A percentile compares a stretch with the other conserved stretches of the same genome.
Conservation (phyloP, 2,888 invertebrate genomes). For the Clunio marinus region DNA sequence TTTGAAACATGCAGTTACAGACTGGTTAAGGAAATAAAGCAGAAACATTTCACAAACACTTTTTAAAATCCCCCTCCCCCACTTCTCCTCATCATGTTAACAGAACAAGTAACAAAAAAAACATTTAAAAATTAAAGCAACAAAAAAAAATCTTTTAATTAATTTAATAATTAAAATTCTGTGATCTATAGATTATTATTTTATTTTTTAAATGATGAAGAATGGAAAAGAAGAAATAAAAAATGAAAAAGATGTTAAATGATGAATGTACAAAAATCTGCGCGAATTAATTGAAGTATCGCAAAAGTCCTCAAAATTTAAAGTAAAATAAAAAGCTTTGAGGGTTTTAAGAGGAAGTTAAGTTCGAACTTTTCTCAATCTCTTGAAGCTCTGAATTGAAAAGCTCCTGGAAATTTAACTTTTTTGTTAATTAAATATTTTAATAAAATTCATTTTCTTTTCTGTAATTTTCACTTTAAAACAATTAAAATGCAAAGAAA, state of each 20-base stretch:
- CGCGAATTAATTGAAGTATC: not conserved
- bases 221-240: slow-evolving; percentile 16
- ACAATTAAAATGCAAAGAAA: too few relatives aligned
- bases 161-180: slow-evolving; percentile 37
- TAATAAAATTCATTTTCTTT: too few relatives aligned
- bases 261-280: slow-evolving; percentile 14
- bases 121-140: not conserved
- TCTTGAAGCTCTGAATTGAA: not conserved
- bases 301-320: too few relatives aligned
- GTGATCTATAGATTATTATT: slow-evolving; percentile 39
- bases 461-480: too few relatives aligned
- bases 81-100: not conserved
- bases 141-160: slow-evolving; percentile 28
- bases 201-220: slow-evolving; percentile 33
- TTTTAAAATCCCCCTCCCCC: not conserved
- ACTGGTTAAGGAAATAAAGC: not conserved
- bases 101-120: not conserved
- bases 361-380: not conserved
- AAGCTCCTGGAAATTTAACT: not conserved
- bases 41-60: not conserved
- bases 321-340: too few relatives aligned
- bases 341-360: too few relatives aligned
- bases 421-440: too few relatives aligned
- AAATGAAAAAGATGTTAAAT: slow-evolving; percentile 19
- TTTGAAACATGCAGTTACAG: not conserved